Conservation (phyloP, 2,888 invertebrate genomes). For the Apantesis nais region DNA sequence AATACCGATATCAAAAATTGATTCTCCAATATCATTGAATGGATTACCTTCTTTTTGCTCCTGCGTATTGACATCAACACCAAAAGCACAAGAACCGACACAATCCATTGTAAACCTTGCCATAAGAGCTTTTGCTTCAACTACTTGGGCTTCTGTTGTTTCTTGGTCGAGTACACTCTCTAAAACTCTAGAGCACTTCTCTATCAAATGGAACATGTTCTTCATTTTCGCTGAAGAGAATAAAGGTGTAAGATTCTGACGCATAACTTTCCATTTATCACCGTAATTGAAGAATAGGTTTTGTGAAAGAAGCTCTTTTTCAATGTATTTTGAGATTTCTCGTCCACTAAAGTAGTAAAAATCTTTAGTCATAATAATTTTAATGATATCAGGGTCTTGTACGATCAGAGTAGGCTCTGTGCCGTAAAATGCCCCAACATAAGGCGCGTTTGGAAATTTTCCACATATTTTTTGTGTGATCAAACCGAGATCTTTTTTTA, state of each 20-base stretch:
- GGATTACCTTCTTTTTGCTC: slow-evolving; percentile 38
- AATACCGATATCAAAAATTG: slow-evolving; percentile 48
- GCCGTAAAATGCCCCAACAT: slow-evolving; percentile 62
- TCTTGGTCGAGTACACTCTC: slow-evolving; percentile 53
- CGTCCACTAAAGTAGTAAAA: slow-evolving; percentile 63
- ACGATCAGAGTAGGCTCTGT: slow-evolving; percentile 61
- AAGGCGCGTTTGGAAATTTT: slow-evolving; percentile 53
- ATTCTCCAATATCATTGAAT: slow-evolving; percentile 49
- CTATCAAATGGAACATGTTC: slow-evolving; percentile 65
- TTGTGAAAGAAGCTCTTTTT: slow-evolving; percentile 50
- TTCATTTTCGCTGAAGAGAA: slow-evolving; percentile 67
- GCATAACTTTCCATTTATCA: slow-evolving; percentile 62
- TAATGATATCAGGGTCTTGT: slow-evolving; percentile 58
- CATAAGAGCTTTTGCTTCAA: slow-evolving; percentile 45
- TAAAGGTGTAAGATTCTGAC: slow-evolving; percentile 63
- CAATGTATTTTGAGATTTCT: slow-evolving; percentile 52
- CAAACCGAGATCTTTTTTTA: slow-evolving; percentile 42
- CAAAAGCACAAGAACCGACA: slow-evolving; percentile 50
- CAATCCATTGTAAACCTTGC: slow-evolving; percentile 62
- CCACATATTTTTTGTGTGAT: slow-evolving; percentile 51
- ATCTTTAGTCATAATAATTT: slow-evolving; percentile 56
- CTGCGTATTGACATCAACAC: slow-evolving; percentile 42
- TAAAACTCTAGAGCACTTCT: slow-evolving; percentile 46
- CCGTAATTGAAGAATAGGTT: slow-evolving; percentile 61
- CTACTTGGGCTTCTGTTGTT: slow-evolving; percentile 14